Evolutionary conservation across 2,888 invertebrate species (phyloP).

Genomic region (Oscheius myriophilus): DNA sequence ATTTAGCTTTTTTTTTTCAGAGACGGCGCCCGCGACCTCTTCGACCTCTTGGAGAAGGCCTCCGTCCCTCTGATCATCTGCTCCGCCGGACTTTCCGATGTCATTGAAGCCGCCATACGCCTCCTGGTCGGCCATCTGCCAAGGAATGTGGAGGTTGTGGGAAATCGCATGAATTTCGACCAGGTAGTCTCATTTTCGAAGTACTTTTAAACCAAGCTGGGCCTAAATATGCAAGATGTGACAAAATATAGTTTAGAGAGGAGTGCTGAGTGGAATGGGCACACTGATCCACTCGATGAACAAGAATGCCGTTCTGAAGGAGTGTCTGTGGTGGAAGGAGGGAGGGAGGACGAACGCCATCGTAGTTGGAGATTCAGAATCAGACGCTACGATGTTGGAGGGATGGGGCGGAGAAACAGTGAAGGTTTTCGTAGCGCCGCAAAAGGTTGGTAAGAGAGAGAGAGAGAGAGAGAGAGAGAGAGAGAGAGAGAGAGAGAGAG

Average conservation of each 20-base stretch:
- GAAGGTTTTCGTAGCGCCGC: neutral
- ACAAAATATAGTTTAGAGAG: conserved; percentile 9
- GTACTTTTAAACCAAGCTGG: neutral
- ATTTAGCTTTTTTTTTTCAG: neutral
- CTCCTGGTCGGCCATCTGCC: neutral
- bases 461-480: too few species aligned
- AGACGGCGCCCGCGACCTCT: neutral
- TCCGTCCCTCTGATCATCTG: neutral
- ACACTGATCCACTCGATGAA: conserved; percentile 5
- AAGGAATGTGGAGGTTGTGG: neutral
- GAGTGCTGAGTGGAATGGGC: neutral
- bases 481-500: too few species aligned
- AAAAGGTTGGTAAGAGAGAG: neutral
- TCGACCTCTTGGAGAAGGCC: neutral
- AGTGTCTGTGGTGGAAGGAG: too few species aligned
- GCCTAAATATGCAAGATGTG: too few species aligned
- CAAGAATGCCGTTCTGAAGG: neutral
- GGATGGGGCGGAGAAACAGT: neutral
- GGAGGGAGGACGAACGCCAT: neutral
- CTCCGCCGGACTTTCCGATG: neutral
- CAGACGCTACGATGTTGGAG: neutral
- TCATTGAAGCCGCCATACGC: neutral
- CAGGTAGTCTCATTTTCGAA: neutral
- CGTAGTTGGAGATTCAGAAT: neutral
- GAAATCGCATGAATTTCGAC: neutral